Base-by-base conservation (phyloP, 35 echinoderm and acorn worm genomes). In the Strongylocentrotus purpuratus region DNA sequence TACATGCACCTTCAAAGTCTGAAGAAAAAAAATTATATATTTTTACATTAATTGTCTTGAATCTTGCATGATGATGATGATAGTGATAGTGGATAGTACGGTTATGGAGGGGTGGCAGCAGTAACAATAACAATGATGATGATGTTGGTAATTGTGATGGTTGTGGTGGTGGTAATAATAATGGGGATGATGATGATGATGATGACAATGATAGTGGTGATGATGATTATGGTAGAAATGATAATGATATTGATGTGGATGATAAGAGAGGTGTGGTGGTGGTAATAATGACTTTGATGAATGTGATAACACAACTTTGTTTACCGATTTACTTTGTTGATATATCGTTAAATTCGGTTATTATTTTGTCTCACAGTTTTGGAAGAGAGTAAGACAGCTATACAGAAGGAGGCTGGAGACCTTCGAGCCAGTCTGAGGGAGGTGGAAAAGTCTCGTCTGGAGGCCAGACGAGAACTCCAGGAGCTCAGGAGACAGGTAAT, bases 401-500 rank as follows among this genome's bases (percentile, higher is more conserved):
- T 98, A 13, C 96, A 97, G 96, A 97, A 97, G 89, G 98, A 99
- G 89, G 95, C 98, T 18, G 96, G 95, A 17, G 97, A 98, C 17
- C 93, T 99, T 31, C 91, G 98, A 48, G 94, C 95, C 45, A 99
- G 98, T 90, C 86, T 99, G 12, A 71, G 98, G 22, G 98, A 99
- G 87, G 98, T 99, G 60, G 98, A 99, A 92, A 99, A 99, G 93
- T 96, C 97, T 33, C 95, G 96, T 2, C 95, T 98, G 35, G 98
- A 99, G 94, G 98, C 98, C 0, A 93, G 98, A 45, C 95, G 98
- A 31, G 98, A 99, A 31, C 92, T 98, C 22, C 98, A 99, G 94
- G 98, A 99, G 85, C 97, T 99, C 5, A 94, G 98, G 46, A 95
- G 98, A 95, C 98, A 99, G 95, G 98, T 99, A 47, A 95, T 94